Evolutionary conservation across 2,113 vertebrate species (phyloP).

Genomic region (Zapus hudsonius): DNA sequence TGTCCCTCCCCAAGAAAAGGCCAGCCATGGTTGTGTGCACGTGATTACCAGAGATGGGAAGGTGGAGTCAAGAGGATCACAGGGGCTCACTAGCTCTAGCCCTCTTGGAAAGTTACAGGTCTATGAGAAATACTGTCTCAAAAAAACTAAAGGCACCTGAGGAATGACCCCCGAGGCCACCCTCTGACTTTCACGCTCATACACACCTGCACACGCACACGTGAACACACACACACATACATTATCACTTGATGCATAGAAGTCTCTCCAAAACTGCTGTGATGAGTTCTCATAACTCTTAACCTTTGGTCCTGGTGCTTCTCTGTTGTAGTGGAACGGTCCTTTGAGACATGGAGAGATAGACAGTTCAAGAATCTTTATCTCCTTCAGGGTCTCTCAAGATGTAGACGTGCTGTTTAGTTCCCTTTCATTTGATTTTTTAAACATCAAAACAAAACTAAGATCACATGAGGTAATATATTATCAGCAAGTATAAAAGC

Average conservation of each 20-base stretch:
- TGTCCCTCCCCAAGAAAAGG: too few species aligned
- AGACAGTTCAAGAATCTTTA: neutral
- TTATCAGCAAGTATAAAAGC: neutral
- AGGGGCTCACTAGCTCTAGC: too few species aligned
- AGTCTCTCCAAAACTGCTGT: neutral
- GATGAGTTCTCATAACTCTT: neutral
- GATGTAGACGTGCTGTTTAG: neutral
- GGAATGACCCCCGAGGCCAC: too few species aligned
- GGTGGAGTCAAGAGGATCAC: too few species aligned
- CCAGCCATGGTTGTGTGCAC: too few species aligned
- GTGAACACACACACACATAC: too few species aligned
- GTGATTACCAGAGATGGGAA: too few species aligned
- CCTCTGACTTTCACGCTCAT: too few species aligned
- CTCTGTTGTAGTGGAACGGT: neutral
- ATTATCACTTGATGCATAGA: neutral
- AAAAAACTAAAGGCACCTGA: too few species aligned
- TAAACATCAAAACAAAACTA: neutral
- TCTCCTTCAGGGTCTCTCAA: neutral
- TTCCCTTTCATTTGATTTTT: conserved; percentile 43
- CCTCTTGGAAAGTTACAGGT: too few species aligned
- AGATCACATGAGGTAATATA: neutral
- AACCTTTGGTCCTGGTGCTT: neutral
- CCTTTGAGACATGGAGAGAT: neutral
- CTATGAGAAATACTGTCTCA: too few species aligned
- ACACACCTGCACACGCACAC: too few species aligned